Conservation (phyloP, 2,113 vertebrate genomes). For the Nerophis lumbriciformis region DNA sequence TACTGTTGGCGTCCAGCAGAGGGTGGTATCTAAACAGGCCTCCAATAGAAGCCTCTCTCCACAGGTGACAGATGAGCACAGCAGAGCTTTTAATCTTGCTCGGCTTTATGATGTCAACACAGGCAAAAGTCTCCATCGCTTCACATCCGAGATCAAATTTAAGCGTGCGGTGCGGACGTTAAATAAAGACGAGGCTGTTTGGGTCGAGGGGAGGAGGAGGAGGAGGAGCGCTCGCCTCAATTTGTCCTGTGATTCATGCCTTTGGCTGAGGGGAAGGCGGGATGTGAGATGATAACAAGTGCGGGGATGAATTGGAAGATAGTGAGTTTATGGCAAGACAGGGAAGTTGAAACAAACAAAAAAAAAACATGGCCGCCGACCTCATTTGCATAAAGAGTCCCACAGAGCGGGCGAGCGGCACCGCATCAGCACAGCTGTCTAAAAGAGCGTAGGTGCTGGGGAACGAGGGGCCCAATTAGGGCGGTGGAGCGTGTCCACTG, state of each 20-base stretch:
- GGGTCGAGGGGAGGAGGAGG: constrained; percentile 32
- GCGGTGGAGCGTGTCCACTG: neutral
- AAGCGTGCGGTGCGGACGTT: constrained; percentile 46
- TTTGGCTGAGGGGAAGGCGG: constrained; percentile 41
- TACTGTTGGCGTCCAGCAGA: constrained; percentile 54
- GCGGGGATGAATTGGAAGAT: constrained; percentile 47
- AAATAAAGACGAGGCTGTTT: constrained; percentile 59
- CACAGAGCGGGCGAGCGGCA: neutral
- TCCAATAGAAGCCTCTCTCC: constrained; percentile 20
- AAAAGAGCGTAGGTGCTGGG: neutral
- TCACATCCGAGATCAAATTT: constrained; percentile 58
- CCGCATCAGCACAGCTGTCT: neutral
- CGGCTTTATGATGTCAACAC: constrained; percentile 68
- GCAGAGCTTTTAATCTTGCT: constrained; percentile 60
- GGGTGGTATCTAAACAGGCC: constrained; percentile 69
- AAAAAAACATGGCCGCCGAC: neutral
- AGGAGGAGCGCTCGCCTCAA: constrained; percentile 31
- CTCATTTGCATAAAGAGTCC: neutral
- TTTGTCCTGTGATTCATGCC: constrained; percentile 61
- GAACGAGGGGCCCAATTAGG: neutral
- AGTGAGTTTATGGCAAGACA: neutral
- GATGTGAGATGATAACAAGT: constrained; percentile 64
- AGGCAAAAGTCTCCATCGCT: constrained; percentile 52
- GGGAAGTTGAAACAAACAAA: neutral
- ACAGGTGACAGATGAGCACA: constrained; percentile 62